These are phyloP conservation scores for Aegithalos caudatus DNA, from an alignment of 2,113 vertebrate species.

Conservation along the genomic window DNA sequence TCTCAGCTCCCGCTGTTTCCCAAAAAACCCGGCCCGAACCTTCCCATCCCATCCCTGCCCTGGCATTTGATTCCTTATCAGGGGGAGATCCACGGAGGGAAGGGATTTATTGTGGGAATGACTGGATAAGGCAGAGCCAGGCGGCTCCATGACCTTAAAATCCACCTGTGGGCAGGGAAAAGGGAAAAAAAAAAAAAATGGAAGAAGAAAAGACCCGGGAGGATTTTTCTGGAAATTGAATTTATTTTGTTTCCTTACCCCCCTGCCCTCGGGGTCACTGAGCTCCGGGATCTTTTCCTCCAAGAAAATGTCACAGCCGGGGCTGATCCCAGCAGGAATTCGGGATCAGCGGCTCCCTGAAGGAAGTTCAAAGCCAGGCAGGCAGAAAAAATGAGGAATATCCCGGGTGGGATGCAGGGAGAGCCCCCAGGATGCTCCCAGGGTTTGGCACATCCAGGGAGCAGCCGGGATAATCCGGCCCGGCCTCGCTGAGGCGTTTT, in stretches of 20 bases:
- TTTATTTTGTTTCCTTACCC: not conserved
- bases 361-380: not conserved
- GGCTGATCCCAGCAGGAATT: not conserved
- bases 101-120: constrained; percentile 27
- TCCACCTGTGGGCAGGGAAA: not conserved
- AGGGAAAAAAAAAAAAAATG: not conserved
- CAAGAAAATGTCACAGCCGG: not conserved
- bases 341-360: not conserved
- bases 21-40: accelerated
- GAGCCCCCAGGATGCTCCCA: accelerated
- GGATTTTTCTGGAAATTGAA: constrained; percentile 21
- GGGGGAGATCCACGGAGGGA: not conserved
- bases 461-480: not conserved
- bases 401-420: not conserved
- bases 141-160: not conserved
- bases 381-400: not conserved
- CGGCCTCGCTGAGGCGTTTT: accelerated
- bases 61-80: constrained; percentile 3
- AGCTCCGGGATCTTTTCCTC: constrained; percentile 17
- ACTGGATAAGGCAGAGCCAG: constrained; percentile 7
- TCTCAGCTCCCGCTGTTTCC: not conserved
- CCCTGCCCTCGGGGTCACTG: constrained; percentile 48
- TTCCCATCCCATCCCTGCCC: not conserved
- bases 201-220: not conserved
- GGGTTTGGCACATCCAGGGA: not conserved